Evolutionary conservation across 92 coral and sea anemone species (phyloP).

Genomic region (Pocillopora meandrina): DNA sequence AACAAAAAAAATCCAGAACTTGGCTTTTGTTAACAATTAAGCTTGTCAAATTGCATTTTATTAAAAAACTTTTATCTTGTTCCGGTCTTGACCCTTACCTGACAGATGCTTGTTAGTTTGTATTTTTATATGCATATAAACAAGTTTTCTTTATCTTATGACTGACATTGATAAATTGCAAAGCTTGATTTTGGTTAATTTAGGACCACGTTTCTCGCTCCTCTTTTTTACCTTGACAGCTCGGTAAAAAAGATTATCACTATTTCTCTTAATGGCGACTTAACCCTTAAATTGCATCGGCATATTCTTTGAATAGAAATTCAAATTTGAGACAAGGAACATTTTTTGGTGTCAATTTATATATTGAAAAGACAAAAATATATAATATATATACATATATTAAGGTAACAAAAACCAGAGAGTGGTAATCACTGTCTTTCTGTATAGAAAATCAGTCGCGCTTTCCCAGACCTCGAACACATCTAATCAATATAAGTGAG

Average conservation of each 20-base stretch:
- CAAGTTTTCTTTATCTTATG: no score
- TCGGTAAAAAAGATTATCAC: neutral
- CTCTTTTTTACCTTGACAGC: slow-evolving; percentile 10
- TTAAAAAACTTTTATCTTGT: neutral
- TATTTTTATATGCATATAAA: neutral
- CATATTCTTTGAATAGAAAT: neutral
- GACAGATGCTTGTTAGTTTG: neutral
- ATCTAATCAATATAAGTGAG: slow-evolving; percentile 9
- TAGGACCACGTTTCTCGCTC: neutral
- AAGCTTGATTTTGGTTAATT: neutral
- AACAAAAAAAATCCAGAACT: neutral
- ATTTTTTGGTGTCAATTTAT: neutral
- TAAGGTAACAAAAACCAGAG: neutral
- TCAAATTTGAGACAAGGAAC: neutral
- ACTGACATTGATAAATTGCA: neutral
- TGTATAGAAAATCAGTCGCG: neutral
- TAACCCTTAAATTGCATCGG: neutral
- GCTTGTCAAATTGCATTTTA: slow-evolving; percentile 10
- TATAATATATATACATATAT: neutral
- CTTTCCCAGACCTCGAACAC: neutral
- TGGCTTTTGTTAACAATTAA: neutral
- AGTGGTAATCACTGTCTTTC: neutral
- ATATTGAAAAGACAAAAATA: neutral
- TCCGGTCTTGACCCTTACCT: neutral
- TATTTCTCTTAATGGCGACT: neutral